A percentile compares a stretch with the other conserved stretches of the same genome.
Evolutionary conservation across 2,797 vertebrate species (phyloP).

Genomic region (Falco biarmicus): DNA sequence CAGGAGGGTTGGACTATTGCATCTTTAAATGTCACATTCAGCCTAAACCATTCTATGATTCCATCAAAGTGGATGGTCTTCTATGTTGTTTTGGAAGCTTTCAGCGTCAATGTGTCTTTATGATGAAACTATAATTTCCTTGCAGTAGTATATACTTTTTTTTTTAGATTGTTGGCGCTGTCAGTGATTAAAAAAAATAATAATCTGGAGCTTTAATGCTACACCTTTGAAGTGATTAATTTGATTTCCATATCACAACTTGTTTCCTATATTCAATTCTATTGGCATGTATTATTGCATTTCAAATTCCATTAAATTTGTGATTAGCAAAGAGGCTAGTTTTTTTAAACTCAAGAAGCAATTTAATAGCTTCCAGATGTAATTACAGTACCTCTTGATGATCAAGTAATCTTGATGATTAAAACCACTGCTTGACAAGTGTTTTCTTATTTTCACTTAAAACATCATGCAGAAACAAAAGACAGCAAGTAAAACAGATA

Average conservation of each 20-base stretch:
- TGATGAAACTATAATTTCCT: not conserved
- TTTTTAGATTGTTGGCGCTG: not conserved
- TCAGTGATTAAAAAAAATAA: not conserved
- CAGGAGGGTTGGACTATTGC: not conserved
- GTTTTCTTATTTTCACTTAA: constrained; percentile 21
- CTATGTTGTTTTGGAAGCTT: not conserved
- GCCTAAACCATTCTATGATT: not conserved
- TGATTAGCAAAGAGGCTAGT: not conserved
- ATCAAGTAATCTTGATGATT: constrained; percentile 20
- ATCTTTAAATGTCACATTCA: not conserved
- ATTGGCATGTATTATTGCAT: not conserved
- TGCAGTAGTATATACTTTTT: not conserved
- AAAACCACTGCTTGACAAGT: not conserved
- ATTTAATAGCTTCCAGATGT: constrained; percentile 6
- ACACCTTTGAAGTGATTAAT: not conserved
- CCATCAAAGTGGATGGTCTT: not conserved
- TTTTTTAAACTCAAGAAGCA: constrained; percentile 31
- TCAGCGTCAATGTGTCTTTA: not conserved
- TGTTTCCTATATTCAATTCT: constrained; percentile 22
- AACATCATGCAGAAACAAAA: not conserved
- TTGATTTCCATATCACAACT: constrained; percentile 29
- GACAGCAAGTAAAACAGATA: not conserved
- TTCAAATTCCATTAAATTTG: constrained; percentile 8
- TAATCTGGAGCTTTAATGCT: not conserved
- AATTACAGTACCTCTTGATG: constrained; percentile 12